Percentiles rank a stretch among this genome's conserved stretches.
Evolutionary conservation across 2,797 vertebrate genomes (phyloP).

Genomic region (Falco biarmicus): DNA sequence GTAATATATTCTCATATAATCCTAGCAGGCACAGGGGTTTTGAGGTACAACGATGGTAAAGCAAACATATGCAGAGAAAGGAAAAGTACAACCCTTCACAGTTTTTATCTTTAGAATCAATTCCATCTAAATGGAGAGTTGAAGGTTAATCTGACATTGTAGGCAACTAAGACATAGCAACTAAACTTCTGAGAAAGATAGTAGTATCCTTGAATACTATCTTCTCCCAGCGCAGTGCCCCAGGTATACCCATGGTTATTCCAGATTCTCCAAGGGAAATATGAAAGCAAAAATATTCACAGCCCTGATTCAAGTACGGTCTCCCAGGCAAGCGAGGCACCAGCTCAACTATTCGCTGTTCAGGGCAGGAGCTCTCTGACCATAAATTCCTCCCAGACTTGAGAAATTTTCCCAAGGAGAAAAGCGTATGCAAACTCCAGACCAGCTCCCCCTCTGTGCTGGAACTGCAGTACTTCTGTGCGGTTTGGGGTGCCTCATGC

Average conservation of each 20-base stretch:
- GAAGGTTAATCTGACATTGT: background rate
- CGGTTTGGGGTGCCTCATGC: background rate
- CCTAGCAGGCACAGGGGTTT: background rate
- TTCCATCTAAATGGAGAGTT: background rate
- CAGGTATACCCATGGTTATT: background rate
- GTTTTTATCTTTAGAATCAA: background rate
- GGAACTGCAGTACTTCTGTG: background rate
- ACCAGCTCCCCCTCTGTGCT: background rate
- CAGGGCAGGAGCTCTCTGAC: background rate
- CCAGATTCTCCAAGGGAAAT: background rate
- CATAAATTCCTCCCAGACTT: background rate
- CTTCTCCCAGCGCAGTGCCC: background rate
- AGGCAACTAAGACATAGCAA: background rate
- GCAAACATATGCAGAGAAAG: background rate
- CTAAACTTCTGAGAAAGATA: background rate
- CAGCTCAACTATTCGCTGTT: background rate
- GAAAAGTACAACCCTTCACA: background rate
- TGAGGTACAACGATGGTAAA: background rate
- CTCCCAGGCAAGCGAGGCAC: background rate
- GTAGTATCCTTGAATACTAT: background rate
- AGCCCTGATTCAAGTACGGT: background rate
- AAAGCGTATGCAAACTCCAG: background rate
- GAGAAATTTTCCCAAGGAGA: background rate
- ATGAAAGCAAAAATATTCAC: background rate
- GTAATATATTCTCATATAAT: background rate